Conservation (phyloP, 2,797 vertebrate species). For the Tarsius wallacei region DNA sequence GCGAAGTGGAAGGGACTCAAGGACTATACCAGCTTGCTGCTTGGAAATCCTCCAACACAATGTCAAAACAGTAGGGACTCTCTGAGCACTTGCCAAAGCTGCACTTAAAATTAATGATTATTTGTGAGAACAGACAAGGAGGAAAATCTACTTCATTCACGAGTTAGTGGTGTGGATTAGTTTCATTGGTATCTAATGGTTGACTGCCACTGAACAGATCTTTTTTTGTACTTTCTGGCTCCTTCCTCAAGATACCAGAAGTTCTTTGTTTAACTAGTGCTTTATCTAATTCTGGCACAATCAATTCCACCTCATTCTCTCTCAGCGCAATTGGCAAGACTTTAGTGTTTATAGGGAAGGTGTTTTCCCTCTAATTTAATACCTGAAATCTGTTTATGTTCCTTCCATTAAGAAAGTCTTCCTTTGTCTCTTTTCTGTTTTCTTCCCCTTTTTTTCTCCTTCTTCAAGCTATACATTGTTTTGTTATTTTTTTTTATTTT, state of each 20-base stretch:
- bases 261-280: constrained; percentile 81
- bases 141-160: constrained; percentile 76
- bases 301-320: constrained; percentile 74
- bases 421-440: neutral
- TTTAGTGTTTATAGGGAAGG: constrained; percentile 75
- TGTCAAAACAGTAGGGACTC: constrained; percentile 80
- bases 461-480: neutral
- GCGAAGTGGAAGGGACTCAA: constrained; percentile 70
- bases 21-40: constrained; percentile 74
- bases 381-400: constrained; percentile 57
- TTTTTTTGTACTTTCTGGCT: constrained; percentile 80
- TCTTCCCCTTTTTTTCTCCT: constrained; percentile 16
- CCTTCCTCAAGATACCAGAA: constrained; percentile 60
- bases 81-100: constrained; percentile 77
- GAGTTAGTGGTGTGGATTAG: constrained; percentile 77
- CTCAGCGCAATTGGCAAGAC: constrained; percentile 60
- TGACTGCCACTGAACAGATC: constrained; percentile 77
- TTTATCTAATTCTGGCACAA: constrained; percentile 83
- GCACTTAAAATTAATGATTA: constrained; percentile 85
- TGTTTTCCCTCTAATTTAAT: constrained; percentile 74
- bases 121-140: constrained; percentile 81
- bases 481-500: neutral
- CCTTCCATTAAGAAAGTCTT: constrained; percentile 25
- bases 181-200: constrained; percentile 78
- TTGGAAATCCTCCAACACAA: constrained; percentile 80